phyloP scores from a whole-genome alignment of 2,888 invertebrate species.

The Drosophila mulleri region DNA sequence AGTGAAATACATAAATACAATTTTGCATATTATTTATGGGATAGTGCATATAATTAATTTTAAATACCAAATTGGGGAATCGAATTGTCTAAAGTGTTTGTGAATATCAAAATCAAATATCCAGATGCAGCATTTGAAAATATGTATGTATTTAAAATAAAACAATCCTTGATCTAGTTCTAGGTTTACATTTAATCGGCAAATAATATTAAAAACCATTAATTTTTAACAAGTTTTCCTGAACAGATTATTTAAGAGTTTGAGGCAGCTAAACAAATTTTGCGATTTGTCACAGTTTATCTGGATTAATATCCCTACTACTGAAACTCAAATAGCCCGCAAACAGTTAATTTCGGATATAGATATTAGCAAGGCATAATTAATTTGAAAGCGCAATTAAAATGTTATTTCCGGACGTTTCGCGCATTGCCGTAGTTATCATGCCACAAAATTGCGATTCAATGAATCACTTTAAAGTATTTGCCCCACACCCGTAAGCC shows the following conservation, averaged over 20 bases:
- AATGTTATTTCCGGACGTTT: conserved; percentile 9
- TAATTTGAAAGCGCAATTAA: conserved; percentile 8
- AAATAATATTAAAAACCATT: background rate
- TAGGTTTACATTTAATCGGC: background rate
- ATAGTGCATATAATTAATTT: background rate
- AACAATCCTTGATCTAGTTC: background rate
- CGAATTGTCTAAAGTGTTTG: background rate
- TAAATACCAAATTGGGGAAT: background rate
- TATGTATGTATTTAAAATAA: too few relatives aligned
- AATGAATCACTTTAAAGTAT: conserved; percentile 50
- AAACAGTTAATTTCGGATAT: background rate
- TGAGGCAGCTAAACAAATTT: background rate
- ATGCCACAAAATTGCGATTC: conserved; percentile 20
- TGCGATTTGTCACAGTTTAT: background rate
- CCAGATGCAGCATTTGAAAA: background rate
- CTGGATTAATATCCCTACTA: background rate
- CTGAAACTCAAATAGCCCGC: background rate
- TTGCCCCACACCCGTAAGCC: conserved; percentile 13
- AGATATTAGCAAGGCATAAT: background rate
- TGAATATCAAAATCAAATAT: background rate
- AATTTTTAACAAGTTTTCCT: background rate
- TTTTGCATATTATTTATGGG: background rate
- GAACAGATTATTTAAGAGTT: background rate
- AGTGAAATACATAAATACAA: background rate
- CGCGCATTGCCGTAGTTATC: conserved; percentile 24